Evolutionary conservation across 2,888 invertebrate genomes (phyloP), one percentile per base, ranked within the genome.

Genomic region (Parapristionchus giblindavisi): DNA sequence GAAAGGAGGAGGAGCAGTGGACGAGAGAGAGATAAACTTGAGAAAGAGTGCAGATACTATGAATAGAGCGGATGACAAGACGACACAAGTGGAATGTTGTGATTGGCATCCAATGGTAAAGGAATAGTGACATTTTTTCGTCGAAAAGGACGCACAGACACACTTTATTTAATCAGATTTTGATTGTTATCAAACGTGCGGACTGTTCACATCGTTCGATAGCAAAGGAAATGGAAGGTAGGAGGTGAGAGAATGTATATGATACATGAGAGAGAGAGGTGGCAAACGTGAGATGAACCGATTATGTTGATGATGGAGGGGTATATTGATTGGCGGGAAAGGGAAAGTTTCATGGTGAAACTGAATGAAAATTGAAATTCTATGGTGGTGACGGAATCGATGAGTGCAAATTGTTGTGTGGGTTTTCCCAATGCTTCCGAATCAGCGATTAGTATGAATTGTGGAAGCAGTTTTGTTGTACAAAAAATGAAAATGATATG

Each of bases 11-110:
- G 61, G 36, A 40, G n/a, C 61, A 61, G 38, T 4, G 60, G 60
- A n/a, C 63, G 43, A 17, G 14, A n/a, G 63, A 65, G 63, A 43
- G 63, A 65, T 65, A 40, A 3, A 43, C 43, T 8, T 21, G 63
- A 63, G 63, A 63, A n/a, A 1, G 38, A 40, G 40, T 27, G 63
- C 40, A 43, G 43, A 32, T 43, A 11, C 11, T 24, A 61, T 14
- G 29, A 32, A 63, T 27, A 65, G 43, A 36, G 43, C 6, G 29
- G 38, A 17, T 17, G 34, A 34, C n/a, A n/a, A n/a, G n/a, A n/a
- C n/a, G n/a, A n/a, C n/a, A n/a, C n/a, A n/a, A n/a, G n/a, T n/a
- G n/a, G n/a, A n/a, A n/a, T n/a, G n/a, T n/a, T n/a, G n/a, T n/a
- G n/a, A n/a, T n/a, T n/a, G n/a, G n/a, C n/a, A n/a, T n/a, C n/a